Conservation (phyloP, 30 jellyfish, hydroid and myxozoan species). For the Aurelia sp. region DNA sequence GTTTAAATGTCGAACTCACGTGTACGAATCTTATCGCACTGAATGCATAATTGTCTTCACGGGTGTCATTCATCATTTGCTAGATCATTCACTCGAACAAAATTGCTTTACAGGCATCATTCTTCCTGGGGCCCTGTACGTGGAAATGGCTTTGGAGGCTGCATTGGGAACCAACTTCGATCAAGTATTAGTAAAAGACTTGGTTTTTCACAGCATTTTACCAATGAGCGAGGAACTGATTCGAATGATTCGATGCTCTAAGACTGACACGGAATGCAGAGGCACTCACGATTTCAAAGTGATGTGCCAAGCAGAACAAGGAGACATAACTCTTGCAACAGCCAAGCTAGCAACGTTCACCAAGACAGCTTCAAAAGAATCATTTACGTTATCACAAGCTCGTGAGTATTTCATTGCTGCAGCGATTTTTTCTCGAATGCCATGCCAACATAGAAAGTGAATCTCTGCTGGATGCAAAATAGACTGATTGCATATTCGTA, state of each 20-base stretch:
- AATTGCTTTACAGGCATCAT: background rate
- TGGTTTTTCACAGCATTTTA: constrained; percentile 6
- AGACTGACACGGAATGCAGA: background rate
- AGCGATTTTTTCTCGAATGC: too few species aligned
- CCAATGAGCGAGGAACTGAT: constrained; percentile 3
- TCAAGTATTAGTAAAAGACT: background rate
- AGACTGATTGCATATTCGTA: too few species aligned
- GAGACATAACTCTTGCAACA: constrained; percentile 21
- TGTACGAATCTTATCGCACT: too few species aligned
- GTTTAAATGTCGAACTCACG: too few species aligned
- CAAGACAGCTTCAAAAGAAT: too few species aligned
- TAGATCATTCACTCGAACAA: too few species aligned
- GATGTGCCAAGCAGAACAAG: background rate
- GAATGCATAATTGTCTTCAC: too few species aligned
- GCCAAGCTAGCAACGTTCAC: background rate
- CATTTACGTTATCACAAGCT: too few species aligned
- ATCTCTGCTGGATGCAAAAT: too few species aligned
- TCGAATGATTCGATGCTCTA: background rate
- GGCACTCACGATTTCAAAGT: constrained; percentile 2
- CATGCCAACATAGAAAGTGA: too few species aligned
- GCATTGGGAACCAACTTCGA: background rate
- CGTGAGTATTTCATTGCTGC: too few species aligned
- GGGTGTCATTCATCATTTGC: too few species aligned
- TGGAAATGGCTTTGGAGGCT: constrained; percentile 46
- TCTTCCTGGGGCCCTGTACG: constrained; percentile 40